Evolutionary conservation across 2,113 vertebrate species (phyloP).

Genomic region (Hiodon alosoides): DNA sequence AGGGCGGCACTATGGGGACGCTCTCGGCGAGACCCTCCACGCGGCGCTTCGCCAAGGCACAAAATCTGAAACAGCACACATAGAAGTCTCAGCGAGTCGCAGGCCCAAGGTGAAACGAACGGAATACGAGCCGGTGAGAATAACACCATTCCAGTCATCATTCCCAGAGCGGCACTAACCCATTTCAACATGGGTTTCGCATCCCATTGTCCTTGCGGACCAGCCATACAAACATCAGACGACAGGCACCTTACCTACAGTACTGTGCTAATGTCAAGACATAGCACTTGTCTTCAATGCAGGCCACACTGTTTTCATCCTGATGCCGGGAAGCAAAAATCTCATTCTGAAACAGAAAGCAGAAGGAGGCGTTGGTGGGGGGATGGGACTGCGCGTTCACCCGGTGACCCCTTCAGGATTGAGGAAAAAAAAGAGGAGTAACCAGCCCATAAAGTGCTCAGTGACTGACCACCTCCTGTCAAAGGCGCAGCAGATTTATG

Average conservation of each 20-base stretch:
- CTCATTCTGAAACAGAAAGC: constrained; percentile 76
- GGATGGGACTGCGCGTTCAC: not conserved
- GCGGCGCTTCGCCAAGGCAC: constrained; percentile 96
- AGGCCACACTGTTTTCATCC: constrained; percentile 96
- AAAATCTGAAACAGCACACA: constrained; percentile 74
- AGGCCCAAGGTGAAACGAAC: too few species aligned
- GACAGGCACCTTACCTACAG: constrained; percentile 79
- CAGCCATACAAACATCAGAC: not conserved
- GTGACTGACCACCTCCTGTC: not conserved
- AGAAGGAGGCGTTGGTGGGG: not conserved
- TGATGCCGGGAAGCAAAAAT: constrained; percentile 96
- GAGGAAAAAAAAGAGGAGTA: too few species aligned
- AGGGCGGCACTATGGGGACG: constrained; percentile 82
- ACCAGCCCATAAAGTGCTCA: not conserved
- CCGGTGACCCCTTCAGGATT: not conserved
- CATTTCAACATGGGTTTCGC: too few species aligned
- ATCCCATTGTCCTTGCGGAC: not conserved
- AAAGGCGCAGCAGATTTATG: not conserved
- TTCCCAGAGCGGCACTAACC: not conserved
- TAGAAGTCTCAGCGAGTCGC: not conserved
- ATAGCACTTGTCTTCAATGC: constrained; percentile 99
- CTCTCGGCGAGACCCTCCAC: constrained; percentile 80
- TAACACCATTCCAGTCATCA: not conserved
- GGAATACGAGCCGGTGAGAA: not conserved
- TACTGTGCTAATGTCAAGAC: constrained; percentile 96